Evolutionary conservation across 2,113 vertebrate genomes (phyloP), one percentile per base, ranked within the genome.

Genomic region (Fulmarus glacialis): DNA sequence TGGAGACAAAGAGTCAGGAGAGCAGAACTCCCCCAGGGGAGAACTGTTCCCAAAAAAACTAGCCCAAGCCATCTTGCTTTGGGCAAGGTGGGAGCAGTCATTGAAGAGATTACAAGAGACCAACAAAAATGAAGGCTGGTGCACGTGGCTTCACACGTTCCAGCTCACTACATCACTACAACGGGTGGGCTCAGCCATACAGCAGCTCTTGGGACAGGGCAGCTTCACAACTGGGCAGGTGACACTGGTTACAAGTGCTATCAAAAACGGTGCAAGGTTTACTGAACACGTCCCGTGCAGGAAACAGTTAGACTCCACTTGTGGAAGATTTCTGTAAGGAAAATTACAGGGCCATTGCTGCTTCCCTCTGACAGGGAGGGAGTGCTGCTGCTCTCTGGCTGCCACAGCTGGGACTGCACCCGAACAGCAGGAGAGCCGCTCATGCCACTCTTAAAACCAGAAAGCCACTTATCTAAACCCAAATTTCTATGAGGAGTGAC

Each of bases 241-340:
- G 2, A 47, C 32, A 26, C 30, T 18, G 29, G 13, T 26, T 36
- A 42, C 30, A 59, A 75, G n/a, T 3, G 36, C 27, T 53, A 24
- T 15, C 14, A 29, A 73, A 90, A 83, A 12, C 0, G 1, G 24
- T 5, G 5, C 27, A 26, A 53, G 36, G 21, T 70, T 81, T 62
- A 48, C 59, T 16, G 30, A 64, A 50, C 17, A 8, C 3, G 0
- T 45, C 5, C 2, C 12, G 0, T 23, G 3, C 6, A 38, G 38
- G 48, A 72, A 88, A 71, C 14, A 30, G 43, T 20, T 10, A n/a
- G 32, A 11, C 4, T 36, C 11, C n/a, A 27, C 21, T 11, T 4
- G 34, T 36, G 43, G 47, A 77, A 64, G 30, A 26, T 29, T 64
- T 48, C 58, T 38, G 9, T 23, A 62, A 83, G 45, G 52, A 36